Base-by-base conservation (phyloP, 1,140 invertebrate genomes). In the Ladona fulva region DNA sequence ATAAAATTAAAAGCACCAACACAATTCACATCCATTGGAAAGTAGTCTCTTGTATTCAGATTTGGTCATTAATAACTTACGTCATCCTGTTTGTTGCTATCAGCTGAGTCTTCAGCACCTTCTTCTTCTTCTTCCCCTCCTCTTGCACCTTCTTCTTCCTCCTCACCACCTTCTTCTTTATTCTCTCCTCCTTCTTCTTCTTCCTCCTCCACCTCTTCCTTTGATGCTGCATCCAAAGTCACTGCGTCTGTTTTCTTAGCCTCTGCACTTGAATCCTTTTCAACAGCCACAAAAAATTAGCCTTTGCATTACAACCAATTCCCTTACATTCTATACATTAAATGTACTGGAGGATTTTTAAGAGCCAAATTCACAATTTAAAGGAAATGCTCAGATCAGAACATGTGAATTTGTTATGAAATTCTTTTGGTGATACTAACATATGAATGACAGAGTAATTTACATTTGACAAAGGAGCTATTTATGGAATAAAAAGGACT, bases 231-330 rank as follows among this genome's bases (percentile, higher is more conserved):
- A 83, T 90, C 88, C 74, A 87, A 85, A 74, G 84, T 83, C 44
- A 83, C 77, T 78, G 85, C 88, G 84, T 91, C 89, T 78, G 89
- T 91, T 84, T 90, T 92, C 86, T 88, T 92, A 77, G 85, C 87
- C 73, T 86, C 83, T 77, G 85, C 86, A 80, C 83, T 81, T 77
- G 83, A 78, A 75, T 80, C 80, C 75, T 82, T 82, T 42, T 80
- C 80, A 80, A 83, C 79, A n/a, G 11, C n/a, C n/a, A n/a, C n/a
- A n/a, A n/a, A n/a, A n/a, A n/a, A n/a, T n/a, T n/a, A n/a, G n/a
- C n/a, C n/a, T n/a, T n/a, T n/a, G n/a, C n/a, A n/a, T n/a, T n/a
- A n/a, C n/a, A n/a, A n/a, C n/a, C n/a, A n/a, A n/a, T n/a, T n/a
- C n/a, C n/a, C n/a, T n/a, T n/a, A n/a, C n/a, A n/a, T n/a, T n/a